These are phyloP conservation scores for Pituophis catenifer DNA, from an alignment of 2,113 vertebrate genomes.

Conservation along the genomic window DNA sequence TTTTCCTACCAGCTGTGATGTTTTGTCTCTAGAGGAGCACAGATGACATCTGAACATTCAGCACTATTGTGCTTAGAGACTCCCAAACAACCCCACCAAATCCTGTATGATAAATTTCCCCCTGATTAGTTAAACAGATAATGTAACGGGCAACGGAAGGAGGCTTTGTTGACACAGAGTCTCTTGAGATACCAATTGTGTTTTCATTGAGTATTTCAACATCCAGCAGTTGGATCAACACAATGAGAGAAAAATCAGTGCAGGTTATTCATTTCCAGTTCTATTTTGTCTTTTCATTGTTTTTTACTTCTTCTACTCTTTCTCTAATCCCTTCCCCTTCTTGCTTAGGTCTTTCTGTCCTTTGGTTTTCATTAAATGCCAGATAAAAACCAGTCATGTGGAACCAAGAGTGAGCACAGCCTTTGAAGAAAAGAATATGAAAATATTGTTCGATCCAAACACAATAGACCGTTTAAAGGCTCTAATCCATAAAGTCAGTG, in stretches of 20 bases:
- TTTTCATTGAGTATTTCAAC: conserved; percentile 66
- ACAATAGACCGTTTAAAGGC: conserved; percentile 57
- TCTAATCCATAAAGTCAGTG: conserved; percentile 30
- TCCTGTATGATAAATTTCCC: conserved; percentile 72
- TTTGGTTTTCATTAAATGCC: conserved; percentile 47
- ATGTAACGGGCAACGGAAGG: conserved; percentile 52
- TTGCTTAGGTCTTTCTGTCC: not conserved
- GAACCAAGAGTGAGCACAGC: conserved; percentile 37
- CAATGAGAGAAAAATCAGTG: conserved; percentile 64
- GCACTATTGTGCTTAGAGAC: conserved; percentile 52
- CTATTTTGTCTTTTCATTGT: not conserved
- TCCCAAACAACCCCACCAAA: conserved; percentile 67
- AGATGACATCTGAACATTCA: conserved; percentile 59
- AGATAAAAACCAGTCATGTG: conserved; percentile 58
- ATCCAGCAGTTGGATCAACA: conserved; percentile 57
- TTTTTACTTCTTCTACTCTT: not conserved
- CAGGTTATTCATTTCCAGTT: conserved; percentile 31
- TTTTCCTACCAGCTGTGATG: conserved; percentile 62
- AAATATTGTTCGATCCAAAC: conserved; percentile 70
- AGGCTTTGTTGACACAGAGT: conserved; percentile 72
- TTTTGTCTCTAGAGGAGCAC: conserved; percentile 62
- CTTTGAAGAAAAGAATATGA: conserved; percentile 53
- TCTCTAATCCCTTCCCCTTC: conserved; percentile 14
- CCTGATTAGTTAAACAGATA: conserved; percentile 80
- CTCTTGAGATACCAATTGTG: conserved; percentile 59